A percentile compares a stretch with the other conserved stretches of the same genome.
Conservation (phyloP, 2,797 vertebrate species). For the Eulemur albifrons region DNA sequence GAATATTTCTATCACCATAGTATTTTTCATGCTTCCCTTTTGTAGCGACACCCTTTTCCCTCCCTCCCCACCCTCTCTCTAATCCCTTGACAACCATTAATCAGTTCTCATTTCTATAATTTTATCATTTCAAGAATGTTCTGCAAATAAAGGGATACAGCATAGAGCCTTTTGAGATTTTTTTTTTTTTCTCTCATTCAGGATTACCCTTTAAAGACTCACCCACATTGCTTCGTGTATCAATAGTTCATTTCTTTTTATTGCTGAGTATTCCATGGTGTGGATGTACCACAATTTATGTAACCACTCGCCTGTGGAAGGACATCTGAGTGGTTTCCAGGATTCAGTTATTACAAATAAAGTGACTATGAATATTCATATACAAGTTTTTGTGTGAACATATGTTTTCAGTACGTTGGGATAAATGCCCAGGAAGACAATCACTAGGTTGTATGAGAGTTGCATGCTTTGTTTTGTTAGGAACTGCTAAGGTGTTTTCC, state of each 20-base stretch:
- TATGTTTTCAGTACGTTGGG: neutral
- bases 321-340: neutral
- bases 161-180: neutral
- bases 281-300: neutral
- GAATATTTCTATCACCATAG: neutral
- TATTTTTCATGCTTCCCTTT: neutral
- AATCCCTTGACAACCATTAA: neutral
- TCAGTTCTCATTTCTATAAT: neutral
- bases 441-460: neutral
- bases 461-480: neutral
- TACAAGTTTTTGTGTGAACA: neutral
- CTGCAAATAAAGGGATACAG: neutral
- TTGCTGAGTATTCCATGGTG: neutral
- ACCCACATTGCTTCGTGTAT: neutral
- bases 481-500: neutral
- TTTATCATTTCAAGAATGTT: neutral
- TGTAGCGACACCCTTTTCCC: neutral
- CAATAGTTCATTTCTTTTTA: neutral
- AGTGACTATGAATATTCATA: neutral
- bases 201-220: neutral
- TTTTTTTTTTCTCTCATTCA: neutral
- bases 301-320: neutral
- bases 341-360: neutral
- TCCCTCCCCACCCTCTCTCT: neutral
- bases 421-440: neutral